These are phyloP conservation scores for Taphrorychus bicolor DNA, from an alignment of 2,888 invertebrate genomes.

Conservation along the genomic window DNA sequence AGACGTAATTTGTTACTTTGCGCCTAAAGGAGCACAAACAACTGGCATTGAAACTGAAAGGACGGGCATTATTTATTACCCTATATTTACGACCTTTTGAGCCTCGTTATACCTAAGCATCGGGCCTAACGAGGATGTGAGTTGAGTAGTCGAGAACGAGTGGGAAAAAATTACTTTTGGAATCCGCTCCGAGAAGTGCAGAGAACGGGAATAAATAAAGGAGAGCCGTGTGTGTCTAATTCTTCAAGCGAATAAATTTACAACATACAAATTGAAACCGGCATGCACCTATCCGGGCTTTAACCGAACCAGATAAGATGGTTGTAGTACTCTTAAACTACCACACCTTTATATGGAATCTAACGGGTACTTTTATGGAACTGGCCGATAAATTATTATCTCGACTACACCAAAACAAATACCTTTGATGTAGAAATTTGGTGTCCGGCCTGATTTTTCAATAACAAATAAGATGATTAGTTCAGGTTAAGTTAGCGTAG, in stretches of 20 bases:
- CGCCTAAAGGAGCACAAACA: slow-evolving; percentile 36
- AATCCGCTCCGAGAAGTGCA: not conserved
- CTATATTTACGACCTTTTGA: slow-evolving; percentile 28
- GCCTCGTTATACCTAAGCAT: slow-evolving; percentile 9
- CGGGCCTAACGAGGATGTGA: slow-evolving; percentile 8
- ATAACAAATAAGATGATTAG: too few species aligned
- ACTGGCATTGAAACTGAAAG: slow-evolving; percentile 25
- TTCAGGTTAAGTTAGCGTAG: too few species aligned
- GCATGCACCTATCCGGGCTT: not conserved
- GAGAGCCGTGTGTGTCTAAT: too few species aligned
- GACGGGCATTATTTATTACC: slow-evolving; percentile 30
- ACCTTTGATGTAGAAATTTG: not conserved
- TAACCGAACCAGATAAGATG: not conserved
- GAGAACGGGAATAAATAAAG: not conserved
- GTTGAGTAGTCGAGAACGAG: not conserved
- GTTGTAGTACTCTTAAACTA: not conserved
- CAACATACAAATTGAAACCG: not conserved
- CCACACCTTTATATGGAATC: slow-evolving; percentile 13
- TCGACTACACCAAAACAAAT: slow-evolving; percentile 7
- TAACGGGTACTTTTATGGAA: slow-evolving; percentile 12
- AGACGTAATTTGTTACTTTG: slow-evolving; percentile 23
- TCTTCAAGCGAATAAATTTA: not conserved
- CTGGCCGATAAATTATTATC: slow-evolving; percentile 13
- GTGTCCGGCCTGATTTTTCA: slow-evolving; percentile 4
- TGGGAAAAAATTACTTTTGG: not conserved